Base-by-base conservation (phyloP, 1,140 invertebrate species). In the Drosophila busckii region DNA sequence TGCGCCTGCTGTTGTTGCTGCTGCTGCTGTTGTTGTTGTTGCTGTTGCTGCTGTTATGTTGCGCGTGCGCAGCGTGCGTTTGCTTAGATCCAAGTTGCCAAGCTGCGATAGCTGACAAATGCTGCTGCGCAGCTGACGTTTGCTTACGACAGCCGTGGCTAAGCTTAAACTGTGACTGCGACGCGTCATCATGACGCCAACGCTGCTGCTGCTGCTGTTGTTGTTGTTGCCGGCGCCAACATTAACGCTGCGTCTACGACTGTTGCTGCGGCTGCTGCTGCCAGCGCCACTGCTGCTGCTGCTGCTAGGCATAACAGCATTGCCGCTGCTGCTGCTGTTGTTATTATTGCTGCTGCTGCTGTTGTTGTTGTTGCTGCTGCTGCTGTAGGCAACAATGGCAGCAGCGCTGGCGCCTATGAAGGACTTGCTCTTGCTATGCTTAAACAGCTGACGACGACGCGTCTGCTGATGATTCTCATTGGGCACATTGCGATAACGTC, bases 401-500 rank as follows among this genome's bases (percentile, higher is more conserved):
- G 64, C 40, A 0, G 65, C 58, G 25, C 61, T 49, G 17, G 42
- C 15, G 4, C n/a, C 34, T 4, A 70, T 68, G 8, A 67, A 61
- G 4, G 76, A 67, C 25, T 68, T 82, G 6, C 32, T 25, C 1
- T 63, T 78, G 15, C 9, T 35, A 6, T 50, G 65, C 53, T 70
- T 76, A 3, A 80, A 80, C 10, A 73, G 38, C 25, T 82, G 75
- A 0, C 75, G 73, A 0, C 56, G 60, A 1, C 69, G 76, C 6
- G 69, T 82, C 20, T 82, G 73, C 73, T 68, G 67, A 8, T 80
- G 76, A 54, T 85, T 85, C 48, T 85, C 82, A n/a, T 85, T 85
- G 31, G 82, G 82, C 6, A 85, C 76, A 34, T 85, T 85, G n/a
- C 66, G 70, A 49, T 71, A 83, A 2, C 70, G 62, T 16, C 76